Conservation (phyloP, 35 echinoderm and acorn worm species). For the Chiridota heheva region DNA sequence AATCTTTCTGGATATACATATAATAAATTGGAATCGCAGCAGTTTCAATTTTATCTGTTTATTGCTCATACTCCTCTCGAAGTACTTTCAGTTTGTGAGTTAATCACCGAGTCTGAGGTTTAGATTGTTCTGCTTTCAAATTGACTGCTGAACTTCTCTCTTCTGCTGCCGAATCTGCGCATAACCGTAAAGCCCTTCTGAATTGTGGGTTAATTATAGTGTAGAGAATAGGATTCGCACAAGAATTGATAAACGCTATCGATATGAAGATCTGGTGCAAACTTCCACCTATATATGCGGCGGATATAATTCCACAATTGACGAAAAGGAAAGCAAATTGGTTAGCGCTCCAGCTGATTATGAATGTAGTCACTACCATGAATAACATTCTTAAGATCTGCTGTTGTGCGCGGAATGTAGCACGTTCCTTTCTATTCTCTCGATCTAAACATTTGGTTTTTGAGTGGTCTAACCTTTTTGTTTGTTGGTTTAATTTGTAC, state of each 20-base stretch:
- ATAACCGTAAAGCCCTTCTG: slow-evolving; percentile 9
- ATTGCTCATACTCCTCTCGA: too few relatives aligned
- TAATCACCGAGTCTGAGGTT: too few relatives aligned
- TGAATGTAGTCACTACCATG: slow-evolving; percentile 32
- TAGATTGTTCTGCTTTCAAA: too few relatives aligned
- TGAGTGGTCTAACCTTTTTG: not conserved
- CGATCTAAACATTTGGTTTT: not conserved
- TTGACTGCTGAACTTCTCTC: too few relatives aligned
- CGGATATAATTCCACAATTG: slow-evolving; percentile 9
- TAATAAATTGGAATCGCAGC: too few relatives aligned
- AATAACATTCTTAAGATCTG: slow-evolving; percentile 30
- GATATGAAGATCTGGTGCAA: slow-evolving; percentile 21
- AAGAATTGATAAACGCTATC: slow-evolving; percentile 28
- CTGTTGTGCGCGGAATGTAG: not conserved
- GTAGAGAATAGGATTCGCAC: slow-evolving; percentile 46
- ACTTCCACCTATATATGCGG: not conserved
- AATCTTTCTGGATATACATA: too few relatives aligned
- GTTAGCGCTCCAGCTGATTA: slow-evolving; percentile 39
- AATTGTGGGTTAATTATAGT: slow-evolving; percentile 36
- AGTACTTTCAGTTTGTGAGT: too few relatives aligned
- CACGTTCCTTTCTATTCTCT: not conserved
- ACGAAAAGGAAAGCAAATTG: slow-evolving; percentile 39
- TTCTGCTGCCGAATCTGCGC: too few relatives aligned
- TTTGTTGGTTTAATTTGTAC: not conserved
- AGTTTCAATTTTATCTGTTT: too few relatives aligned